Conservation (phyloP, 92 coral and sea anemone species). For the Epizoanthus stellaris region DNA sequence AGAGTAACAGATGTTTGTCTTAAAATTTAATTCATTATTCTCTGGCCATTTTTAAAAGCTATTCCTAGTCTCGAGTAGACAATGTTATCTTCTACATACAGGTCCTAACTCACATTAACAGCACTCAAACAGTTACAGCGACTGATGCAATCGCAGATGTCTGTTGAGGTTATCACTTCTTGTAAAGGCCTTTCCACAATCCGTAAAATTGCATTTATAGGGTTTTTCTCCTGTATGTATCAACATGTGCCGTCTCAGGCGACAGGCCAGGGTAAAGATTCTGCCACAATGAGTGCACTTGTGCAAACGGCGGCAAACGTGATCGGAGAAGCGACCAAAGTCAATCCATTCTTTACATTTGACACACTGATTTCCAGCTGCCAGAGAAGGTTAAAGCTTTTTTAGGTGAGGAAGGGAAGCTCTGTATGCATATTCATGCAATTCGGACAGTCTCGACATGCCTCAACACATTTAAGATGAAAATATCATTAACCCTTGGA, state of each 20-base stretch:
- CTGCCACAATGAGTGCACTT: slow-evolving; percentile 7
- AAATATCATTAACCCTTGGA: too few species aligned
- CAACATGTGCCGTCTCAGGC: slow-evolving; percentile 35
- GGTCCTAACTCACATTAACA: too few species aligned
- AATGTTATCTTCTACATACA: too few species aligned
- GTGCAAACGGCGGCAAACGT: neutral
- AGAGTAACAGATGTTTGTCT: too few species aligned
- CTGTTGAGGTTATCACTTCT: slow-evolving; percentile 53
- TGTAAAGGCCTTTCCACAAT: slow-evolving; percentile 59
- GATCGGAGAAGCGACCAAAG: slow-evolving; percentile 1
- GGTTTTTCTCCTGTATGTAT: slow-evolving; percentile 63
- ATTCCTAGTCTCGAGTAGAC: too few species aligned
- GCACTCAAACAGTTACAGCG: too few species aligned
- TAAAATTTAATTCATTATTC: too few species aligned
- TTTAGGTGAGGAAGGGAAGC: neutral
- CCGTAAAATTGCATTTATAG: slow-evolving; percentile 45
- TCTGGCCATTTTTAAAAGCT: too few species aligned
- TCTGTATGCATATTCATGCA: neutral
- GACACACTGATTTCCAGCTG: neutral
- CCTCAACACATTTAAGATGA: too few species aligned
- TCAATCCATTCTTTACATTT: slow-evolving; percentile 9
- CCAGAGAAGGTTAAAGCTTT: slow-evolving; percentile 8
- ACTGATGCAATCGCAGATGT: slow-evolving; percentile 26
- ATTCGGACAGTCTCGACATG: too few species aligned
- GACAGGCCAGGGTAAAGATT: neutral